Percentiles rank a stretch among this genome's conserved stretches.
Evolutionary conservation across 2,888 invertebrate species (phyloP).

Genomic region (Anodontia alba): DNA sequence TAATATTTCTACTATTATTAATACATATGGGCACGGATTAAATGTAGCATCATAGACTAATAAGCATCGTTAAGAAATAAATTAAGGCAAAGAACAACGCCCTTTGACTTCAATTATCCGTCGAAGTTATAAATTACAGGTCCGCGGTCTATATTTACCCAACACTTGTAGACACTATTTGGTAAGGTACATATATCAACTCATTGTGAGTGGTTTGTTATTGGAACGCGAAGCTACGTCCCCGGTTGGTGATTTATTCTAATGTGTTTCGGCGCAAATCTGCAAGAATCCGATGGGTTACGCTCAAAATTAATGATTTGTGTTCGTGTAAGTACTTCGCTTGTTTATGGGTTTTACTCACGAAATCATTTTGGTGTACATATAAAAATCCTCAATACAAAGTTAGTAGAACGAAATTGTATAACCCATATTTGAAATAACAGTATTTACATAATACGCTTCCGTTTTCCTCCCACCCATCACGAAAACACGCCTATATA

Average conservation of each 20-base stretch:
- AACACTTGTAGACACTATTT: constrained; percentile 42
- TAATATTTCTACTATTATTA: too few relatives aligned
- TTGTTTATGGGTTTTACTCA: not conserved
- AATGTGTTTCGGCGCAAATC: constrained; percentile 24
- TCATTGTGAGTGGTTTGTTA: constrained; percentile 41
- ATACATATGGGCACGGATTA: too few relatives aligned
- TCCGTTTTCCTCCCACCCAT: too few relatives aligned
- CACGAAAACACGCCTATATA: too few relatives aligned
- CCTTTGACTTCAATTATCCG: not conserved
- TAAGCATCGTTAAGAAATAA: not conserved
- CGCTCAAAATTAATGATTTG: constrained; percentile 9
- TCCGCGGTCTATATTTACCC: constrained; percentile 28
- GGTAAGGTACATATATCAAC: constrained; percentile 42
- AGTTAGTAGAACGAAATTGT: too few relatives aligned
- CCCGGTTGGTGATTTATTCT: constrained; percentile 39
- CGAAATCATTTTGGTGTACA: too few relatives aligned
- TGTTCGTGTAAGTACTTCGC: constrained; percentile 1
- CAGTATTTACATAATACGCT: too few relatives aligned
- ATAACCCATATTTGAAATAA: too few relatives aligned
- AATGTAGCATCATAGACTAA: too few relatives aligned
- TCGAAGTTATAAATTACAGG: not conserved
- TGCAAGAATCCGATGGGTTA: not conserved
- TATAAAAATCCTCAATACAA: too few relatives aligned
- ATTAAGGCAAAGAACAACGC: not conserved
- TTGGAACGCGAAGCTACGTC: constrained; percentile 19